These are phyloP conservation scores for Drosophila yakuba DNA, from an alignment of 1,140 invertebrate genomes.

Conservation along the genomic window DNA sequence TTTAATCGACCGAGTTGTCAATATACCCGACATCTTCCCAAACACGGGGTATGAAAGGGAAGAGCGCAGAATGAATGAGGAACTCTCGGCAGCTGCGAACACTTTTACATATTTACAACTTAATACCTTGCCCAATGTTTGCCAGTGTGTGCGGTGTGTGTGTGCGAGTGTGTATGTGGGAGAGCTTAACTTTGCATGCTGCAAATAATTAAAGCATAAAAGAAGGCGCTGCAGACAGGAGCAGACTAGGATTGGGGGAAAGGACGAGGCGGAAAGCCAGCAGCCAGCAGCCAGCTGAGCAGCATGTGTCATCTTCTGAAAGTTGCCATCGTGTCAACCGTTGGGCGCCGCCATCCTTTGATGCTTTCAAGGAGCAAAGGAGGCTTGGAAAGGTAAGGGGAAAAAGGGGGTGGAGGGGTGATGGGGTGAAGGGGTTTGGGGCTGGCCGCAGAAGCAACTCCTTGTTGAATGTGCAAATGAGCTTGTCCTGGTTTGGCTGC, in stretches of 20 bases:
- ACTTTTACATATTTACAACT: constrained; percentile 76
- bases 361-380: constrained; percentile 34
- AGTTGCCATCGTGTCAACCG: constrained; percentile 48
- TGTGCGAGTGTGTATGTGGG: constrained; percentile 25
- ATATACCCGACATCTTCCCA: background rate
- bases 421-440: background rate
- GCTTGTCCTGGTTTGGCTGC: constrained; percentile 38
- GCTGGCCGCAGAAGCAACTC: constrained; percentile 57
- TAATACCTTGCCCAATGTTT: constrained; percentile 71
- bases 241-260: background rate
- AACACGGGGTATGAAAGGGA: constrained; percentile 7
- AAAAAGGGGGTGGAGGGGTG: background rate
- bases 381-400: background rate
- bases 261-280: constrained; percentile 1
- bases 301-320: constrained; percentile 67
- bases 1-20: background rate
- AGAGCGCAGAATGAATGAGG: constrained; percentile 28
- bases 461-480: constrained; percentile 58
- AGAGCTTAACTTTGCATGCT: constrained; percentile 75
- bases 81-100: constrained; percentile 53
- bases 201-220: constrained; percentile 80
- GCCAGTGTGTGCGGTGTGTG: constrained; percentile 28
- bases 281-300: constrained; percentile 53
- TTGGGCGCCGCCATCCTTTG: constrained; percentile 53
- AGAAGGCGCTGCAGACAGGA: constrained; percentile 49